Conservation (phyloP, 2,888 invertebrate genomes). For the Encarsia formosa region DNA sequence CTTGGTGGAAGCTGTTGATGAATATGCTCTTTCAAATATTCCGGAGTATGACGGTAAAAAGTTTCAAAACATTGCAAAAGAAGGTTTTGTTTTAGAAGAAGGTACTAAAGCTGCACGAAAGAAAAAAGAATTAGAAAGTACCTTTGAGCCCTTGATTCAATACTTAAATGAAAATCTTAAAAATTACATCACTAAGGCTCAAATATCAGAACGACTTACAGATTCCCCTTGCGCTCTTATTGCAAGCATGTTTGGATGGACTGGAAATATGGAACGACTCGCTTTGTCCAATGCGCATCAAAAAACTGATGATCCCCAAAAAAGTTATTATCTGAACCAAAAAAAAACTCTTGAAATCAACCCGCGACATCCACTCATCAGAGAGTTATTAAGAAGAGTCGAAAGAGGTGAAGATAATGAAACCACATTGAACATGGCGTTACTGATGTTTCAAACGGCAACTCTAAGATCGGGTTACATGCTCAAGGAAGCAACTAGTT, state of each 20-base stretch:
- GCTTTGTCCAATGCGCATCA: conserved; percentile 95
- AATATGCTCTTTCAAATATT: conserved; percentile 92
- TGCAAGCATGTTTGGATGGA: conserved; percentile 97
- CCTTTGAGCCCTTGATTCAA: conserved; percentile 83
- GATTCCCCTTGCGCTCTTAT: conserved; percentile 95
- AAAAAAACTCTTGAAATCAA: conserved; percentile 98
- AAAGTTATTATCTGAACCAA: conserved; percentile 83
- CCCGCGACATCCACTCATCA: conserved; percentile 92
- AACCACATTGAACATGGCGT: conserved; percentile 76
- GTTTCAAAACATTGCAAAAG: conserved; percentile 99
- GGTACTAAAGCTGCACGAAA: conserved; percentile 63
- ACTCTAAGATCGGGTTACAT: conserved; percentile 92
- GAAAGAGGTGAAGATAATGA: conserved; percentile 72
- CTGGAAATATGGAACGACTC: conserved; percentile 98
- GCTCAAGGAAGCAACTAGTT: conserved; percentile 79
- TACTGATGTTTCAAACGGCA: conserved; percentile 88
- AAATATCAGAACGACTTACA: conserved; percentile 81
- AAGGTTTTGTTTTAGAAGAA: conserved; percentile 85
- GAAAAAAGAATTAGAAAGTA: conserved; percentile 69
- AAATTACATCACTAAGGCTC: conserved; percentile 72
- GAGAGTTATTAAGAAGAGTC: conserved; percentile 82
- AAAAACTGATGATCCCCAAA: conserved; percentile 88
- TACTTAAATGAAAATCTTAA: conserved; percentile 86
- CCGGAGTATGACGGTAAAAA: conserved; percentile 98
- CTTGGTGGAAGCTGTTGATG: conserved; percentile 95